phyloP scores from a whole-genome alignment of 2,113 vertebrate genomes.

The Acanthisitta chloris region DNA sequence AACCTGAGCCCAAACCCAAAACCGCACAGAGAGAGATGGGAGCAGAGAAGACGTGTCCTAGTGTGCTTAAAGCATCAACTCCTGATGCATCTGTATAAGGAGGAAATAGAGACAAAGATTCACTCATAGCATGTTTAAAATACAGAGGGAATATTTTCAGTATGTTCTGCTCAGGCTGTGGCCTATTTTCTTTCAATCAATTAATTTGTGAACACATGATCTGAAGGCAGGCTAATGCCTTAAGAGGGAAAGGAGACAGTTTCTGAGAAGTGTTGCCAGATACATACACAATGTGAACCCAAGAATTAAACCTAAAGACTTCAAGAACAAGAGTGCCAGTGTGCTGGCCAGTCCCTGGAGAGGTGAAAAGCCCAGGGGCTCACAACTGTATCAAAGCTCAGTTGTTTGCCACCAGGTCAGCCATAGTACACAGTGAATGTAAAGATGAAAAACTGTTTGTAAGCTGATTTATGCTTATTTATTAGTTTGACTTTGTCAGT shows the following conservation, averaged over 20 bases:
- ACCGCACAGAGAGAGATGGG: background rate
- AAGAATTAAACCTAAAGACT: background rate
- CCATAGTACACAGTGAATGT: background rate
- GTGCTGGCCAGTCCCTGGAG: background rate
- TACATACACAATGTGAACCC: too few relatives aligned
- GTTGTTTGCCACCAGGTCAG: background rate
- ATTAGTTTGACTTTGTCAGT: conserved; percentile 13
- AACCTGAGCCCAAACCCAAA: background rate
- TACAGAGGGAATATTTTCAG: background rate
- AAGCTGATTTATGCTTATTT: background rate
- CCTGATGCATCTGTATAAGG: background rate
- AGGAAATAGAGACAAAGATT: background rate
- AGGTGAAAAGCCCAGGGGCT: background rate
- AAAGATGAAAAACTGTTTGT: background rate
- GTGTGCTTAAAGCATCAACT: background rate
- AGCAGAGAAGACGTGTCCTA: background rate
- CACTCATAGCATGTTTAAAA: background rate
- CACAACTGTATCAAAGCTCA: background rate
- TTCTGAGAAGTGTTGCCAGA: background rate
- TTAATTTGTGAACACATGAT: accelerated
- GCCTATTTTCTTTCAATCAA: background rate
- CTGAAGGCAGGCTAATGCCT: background rate
- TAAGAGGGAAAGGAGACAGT: background rate
- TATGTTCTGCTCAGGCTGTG: background rate
- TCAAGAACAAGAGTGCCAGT: background rate